Conservation (phyloP, 2,888 invertebrate species). For the Calameuta filiformis region DNA sequence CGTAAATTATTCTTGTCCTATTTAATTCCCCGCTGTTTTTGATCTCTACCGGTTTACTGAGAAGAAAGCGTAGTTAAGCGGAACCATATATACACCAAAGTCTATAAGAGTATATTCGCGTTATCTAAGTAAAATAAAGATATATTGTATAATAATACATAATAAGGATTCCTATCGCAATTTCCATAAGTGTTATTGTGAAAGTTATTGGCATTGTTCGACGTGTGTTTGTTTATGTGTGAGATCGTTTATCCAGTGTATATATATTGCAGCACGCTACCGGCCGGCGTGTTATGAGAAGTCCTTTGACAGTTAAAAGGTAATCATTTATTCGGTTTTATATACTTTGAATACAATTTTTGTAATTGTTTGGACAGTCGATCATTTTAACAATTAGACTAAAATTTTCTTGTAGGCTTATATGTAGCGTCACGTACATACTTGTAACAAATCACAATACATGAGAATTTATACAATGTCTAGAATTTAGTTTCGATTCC, state of each 20-base stretch:
- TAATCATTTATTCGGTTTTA: not conserved
- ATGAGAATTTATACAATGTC: not conserved
- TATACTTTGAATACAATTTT: not conserved
- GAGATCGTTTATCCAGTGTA: not conserved
- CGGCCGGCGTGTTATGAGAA: slow-evolving; percentile 3
- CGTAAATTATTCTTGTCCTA: not conserved
- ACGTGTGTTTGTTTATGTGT: not conserved
- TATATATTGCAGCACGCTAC: not conserved
- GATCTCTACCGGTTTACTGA: not conserved
- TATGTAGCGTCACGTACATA: not conserved
- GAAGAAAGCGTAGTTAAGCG: not conserved
- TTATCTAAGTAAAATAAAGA: not conserved
- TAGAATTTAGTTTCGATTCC: not conserved
- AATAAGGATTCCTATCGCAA: not conserved
- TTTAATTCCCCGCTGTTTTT: not conserved
- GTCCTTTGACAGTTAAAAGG: not conserved
- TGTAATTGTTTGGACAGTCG: not conserved
- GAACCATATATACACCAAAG: not conserved
- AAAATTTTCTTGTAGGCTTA: not conserved
- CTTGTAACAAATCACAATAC: not conserved
- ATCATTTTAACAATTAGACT: not conserved
- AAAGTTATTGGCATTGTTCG: not conserved
- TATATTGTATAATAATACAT: not conserved
- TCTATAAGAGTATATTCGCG: not conserved
- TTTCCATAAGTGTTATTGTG: not conserved